These are phyloP conservation scores for Parnassius glacialis DNA, from an alignment of 2,888 invertebrate genomes.

Conservation along the genomic window DNA sequence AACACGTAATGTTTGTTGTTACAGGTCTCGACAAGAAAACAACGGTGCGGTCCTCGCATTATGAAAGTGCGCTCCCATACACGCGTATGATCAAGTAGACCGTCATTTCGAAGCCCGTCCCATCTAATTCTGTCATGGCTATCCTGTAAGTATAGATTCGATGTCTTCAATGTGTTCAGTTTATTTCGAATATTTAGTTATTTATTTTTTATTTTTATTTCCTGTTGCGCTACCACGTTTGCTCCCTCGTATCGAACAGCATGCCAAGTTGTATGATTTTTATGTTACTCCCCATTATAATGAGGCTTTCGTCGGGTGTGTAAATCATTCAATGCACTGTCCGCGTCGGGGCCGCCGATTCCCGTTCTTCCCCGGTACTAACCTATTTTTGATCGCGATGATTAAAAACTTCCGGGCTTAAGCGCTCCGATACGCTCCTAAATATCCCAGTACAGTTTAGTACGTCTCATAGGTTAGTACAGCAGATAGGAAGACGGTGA, in stretches of 20 bases:
- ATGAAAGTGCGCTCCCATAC: conserved; percentile 68
- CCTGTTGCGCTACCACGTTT: conserved; percentile 78
- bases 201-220: conserved; percentile 56
- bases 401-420: conserved; percentile 4
- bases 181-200: conserved; percentile 50
- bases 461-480: conserved; percentile 57
- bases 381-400: conserved; percentile 63
- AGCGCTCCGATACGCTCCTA: conserved; percentile 10
- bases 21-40: conserved; percentile 61
- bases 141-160: conserved; percentile 70
- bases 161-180: conserved; percentile 72
- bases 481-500: conserved; percentile 60
- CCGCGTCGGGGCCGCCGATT: conserved; percentile 67
- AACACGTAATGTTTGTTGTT: conserved; percentile 61
- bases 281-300: conserved; percentile 71
- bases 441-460: conserved; percentile 28
- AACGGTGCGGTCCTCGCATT: conserved; percentile 57
- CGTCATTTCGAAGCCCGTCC: conserved; percentile 53
- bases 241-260: conserved; percentile 80
- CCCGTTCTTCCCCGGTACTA: conserved; percentile 68
- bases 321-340: conserved; percentile 70
- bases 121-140: conserved; percentile 58
- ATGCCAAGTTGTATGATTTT: conserved; percentile 72
- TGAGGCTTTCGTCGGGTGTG: conserved; percentile 82
- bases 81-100: conserved; percentile 68